Conservation (phyloP, 2,888 invertebrate genomes). For the Neuroscelio doddi region DNA sequence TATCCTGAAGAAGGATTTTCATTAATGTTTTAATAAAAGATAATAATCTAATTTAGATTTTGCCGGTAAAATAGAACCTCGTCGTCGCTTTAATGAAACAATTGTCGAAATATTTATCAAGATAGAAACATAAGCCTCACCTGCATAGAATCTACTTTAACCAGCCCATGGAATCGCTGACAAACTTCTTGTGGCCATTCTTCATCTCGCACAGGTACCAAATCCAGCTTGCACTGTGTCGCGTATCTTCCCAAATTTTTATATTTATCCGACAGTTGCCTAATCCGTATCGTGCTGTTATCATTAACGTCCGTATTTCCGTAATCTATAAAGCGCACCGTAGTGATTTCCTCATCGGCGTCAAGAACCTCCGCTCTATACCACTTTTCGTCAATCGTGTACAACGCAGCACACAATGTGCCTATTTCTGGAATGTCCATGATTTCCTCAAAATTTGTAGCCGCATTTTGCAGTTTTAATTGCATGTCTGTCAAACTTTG, state of each 20-base stretch:
- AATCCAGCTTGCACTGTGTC: conserved; percentile 79
- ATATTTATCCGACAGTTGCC: conserved; percentile 77
- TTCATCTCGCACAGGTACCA: conserved; percentile 79
- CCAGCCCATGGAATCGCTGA: conserved; percentile 73
- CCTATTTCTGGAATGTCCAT: conserved; percentile 76
- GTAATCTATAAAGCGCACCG: conserved; percentile 84
- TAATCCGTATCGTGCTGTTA: conserved; percentile 77
- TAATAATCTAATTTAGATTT: too few species aligned
- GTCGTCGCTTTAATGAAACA: too few species aligned
- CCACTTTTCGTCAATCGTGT: conserved; percentile 89
- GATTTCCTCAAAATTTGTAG: conserved; percentile 73
- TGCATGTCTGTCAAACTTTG: conserved; percentile 77
- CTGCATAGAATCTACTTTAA: conserved; percentile 1
- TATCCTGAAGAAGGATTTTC: too few species aligned
- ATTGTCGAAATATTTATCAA: too few species aligned
- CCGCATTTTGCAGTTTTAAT: conserved; percentile 75
- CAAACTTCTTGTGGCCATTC: conserved; percentile 76
- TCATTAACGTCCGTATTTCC: conserved; percentile 85
- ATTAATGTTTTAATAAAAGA: too few species aligned
- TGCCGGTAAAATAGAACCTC: too few species aligned
- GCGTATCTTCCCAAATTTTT: conserved; percentile 76
- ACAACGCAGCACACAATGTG: conserved; percentile 83
- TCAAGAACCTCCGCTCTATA: conserved; percentile 93
- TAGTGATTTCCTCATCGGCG: conserved; percentile 82
- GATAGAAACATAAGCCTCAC: too few species aligned